Evolutionary conservation across 1,140 invertebrate genomes (phyloP).

Genomic region (Chrysoperla carnea): DNA sequence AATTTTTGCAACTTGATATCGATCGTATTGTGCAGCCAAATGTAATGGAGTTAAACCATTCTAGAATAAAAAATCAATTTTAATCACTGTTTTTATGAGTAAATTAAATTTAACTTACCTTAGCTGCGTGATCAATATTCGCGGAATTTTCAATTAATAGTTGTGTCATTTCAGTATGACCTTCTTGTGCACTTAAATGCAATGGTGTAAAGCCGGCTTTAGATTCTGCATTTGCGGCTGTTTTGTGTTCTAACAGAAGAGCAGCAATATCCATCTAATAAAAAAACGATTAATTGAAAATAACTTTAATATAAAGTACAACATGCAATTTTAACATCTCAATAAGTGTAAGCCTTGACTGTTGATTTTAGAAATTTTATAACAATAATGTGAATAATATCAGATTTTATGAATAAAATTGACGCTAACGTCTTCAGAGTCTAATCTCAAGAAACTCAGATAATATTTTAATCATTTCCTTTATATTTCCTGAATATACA

Average conservation of each 20-base stretch:
- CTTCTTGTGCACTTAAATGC: constrained; percentile 89
- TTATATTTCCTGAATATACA: too few relatives aligned
- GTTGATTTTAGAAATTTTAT: too few relatives aligned
- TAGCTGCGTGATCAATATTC: constrained; percentile 59
- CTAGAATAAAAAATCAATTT: constrained; percentile 20
- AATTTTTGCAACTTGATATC: constrained; percentile 69
- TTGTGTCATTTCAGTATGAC: constrained; percentile 75
- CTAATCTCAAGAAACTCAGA: too few relatives aligned
- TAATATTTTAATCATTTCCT: too few relatives aligned
- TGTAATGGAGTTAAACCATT: constrained; percentile 83
- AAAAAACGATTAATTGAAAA: not conserved
- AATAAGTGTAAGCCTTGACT: too few relatives aligned
- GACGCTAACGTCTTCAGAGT: too few relatives aligned
- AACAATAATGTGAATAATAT: too few relatives aligned
- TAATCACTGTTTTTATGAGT: not conserved
- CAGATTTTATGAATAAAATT: too few relatives aligned
- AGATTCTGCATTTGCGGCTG: constrained; percentile 71
- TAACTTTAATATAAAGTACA: too few relatives aligned
- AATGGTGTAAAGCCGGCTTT: constrained; percentile 75
- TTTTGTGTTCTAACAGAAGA: constrained; percentile 83
- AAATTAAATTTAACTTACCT: constrained; percentile 23
- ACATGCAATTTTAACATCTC: too few relatives aligned
- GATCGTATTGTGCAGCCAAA: constrained; percentile 84
- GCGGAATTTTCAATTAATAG: constrained; percentile 66
- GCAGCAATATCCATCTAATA: constrained; percentile 73